Percentiles rank a stretch among this genome's conserved stretches.
Conservation (phyloP, 2,797 vertebrate genomes). For the Eutrigla gurnardus region DNA sequence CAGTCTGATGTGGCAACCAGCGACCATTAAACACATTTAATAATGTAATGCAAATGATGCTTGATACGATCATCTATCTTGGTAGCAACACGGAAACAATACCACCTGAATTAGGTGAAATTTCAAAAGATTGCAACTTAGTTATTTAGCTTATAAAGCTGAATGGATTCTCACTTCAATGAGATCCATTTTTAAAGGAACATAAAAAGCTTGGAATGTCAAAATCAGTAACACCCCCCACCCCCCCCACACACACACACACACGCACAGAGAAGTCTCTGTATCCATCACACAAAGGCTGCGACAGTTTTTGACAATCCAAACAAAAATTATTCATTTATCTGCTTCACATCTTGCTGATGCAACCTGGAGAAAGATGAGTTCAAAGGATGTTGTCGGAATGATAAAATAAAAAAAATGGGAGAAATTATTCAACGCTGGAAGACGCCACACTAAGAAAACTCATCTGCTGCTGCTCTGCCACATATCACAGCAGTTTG, state of each 20-base stretch:
- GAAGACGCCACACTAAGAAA: constrained; percentile 20
- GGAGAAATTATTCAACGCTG: constrained; percentile 33
- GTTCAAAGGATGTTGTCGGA: constrained; percentile 67
- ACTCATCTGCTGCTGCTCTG: background rate
- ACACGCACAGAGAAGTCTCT: constrained; percentile 31
- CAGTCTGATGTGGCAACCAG: too few relatives aligned
- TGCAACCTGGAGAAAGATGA: constrained; percentile 81
- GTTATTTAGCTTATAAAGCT: constrained; percentile 10
- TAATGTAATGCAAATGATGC: background rate
- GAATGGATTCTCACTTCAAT: constrained; percentile 8
- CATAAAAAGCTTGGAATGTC: constrained; percentile 29
- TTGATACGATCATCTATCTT: too few relatives aligned
- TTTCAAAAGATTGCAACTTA: too few relatives aligned
- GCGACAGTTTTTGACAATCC: constrained; percentile 79
- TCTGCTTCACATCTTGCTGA: constrained; percentile 77
- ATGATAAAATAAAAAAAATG: constrained; percentile 22
- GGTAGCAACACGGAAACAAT: background rate
- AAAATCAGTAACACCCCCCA: constrained; percentile 7
- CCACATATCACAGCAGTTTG: background rate
- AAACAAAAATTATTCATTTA: constrained; percentile 77
- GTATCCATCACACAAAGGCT: constrained; percentile 48
- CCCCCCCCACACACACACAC: constrained; percentile 10
- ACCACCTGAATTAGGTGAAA: too few relatives aligned
- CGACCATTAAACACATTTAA: background rate
- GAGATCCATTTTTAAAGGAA: constrained; percentile 26